Evolutionary conservation across 2,888 invertebrate genomes (phyloP), one percentile per base, ranked within the genome.

Genomic region (Drosophila affinis): DNA sequence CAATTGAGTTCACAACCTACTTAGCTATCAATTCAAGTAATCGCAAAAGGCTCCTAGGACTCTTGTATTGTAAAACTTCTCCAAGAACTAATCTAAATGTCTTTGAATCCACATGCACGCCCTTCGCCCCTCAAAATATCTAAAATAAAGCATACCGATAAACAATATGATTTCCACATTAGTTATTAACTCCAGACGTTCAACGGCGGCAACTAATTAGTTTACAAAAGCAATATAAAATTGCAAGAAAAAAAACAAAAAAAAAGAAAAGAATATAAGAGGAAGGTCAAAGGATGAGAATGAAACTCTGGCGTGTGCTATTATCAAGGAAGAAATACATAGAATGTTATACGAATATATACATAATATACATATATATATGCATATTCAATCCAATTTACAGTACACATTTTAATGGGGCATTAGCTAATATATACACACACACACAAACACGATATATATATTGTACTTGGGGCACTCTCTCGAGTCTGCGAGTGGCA

Each of bases 391-490:
- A 87, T 75, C 60, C 76, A 79, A 75, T 71, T 83, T 73, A 80
- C 58, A 55, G 77, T 81, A 79, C 69, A 82, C 71, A 71, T 73
- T 81, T 77, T 75, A 78, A 82, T 67, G 81, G 80, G 81, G 77
- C 72, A 73, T 72, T 63, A 76, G 27, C 69, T 57, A 69, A 47
- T 54, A 72, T 53, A 72, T 46, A 70, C 62, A 72, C 65, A 55
- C 59, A 68, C 55, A 61, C 62, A 70, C 65, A 72, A 58, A 55
- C 59, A 68, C 55, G 59, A 29, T 54, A 52, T 68, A 65, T 58
- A 56, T 9, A 9, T 29, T 29, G n/a, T 71, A 62, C 67, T 54
- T 52, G 72, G 69, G 71, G 64, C 58, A 73, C 54, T 80, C 60
- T 69, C 47, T 65, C 67, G 39, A 39, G 39, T 29, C 57, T 60